phyloP scores from a whole-genome alignment of 2,888 invertebrate genomes.

The Synergus japonicus region DNA sequence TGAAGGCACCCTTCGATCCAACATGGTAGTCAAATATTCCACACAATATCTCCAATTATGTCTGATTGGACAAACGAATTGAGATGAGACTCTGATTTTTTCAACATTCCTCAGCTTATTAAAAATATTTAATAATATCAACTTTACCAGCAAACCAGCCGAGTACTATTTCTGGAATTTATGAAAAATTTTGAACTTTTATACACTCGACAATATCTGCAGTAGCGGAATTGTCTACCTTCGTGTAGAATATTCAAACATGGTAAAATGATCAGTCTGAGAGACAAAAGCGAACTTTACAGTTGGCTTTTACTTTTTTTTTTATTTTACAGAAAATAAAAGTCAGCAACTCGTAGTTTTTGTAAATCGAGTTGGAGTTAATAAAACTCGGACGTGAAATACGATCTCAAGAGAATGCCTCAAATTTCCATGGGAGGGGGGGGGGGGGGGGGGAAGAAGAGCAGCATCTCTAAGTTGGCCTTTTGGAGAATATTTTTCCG shows the following conservation, averaged over 20 bases:
- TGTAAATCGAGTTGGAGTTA: constrained; percentile 13
- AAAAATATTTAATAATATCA: not conserved
- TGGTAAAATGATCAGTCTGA: not conserved
- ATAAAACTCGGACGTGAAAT: constrained; percentile 5
- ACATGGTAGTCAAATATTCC: constrained; percentile 46
- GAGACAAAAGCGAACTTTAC: constrained; percentile 6
- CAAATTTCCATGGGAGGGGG: not conserved
- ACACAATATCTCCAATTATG: constrained; percentile 52
- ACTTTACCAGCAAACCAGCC: no score
- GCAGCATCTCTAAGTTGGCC: not conserved
- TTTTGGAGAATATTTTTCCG: constrained; percentile 4
- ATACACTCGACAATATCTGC: no score
- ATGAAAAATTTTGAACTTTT: no score
- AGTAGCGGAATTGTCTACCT: no score
- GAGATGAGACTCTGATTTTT: constrained; percentile 35
- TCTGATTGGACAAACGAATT: constrained; percentile 53
- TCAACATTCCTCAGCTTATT: not conserved
- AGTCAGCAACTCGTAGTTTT: not conserved
- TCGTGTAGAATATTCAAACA: no score
- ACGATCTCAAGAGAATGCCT: not conserved
- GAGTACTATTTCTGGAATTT: no score
- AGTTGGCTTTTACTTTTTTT: no score
- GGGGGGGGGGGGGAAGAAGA: not conserved
- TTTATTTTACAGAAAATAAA: not conserved
- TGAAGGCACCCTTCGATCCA: constrained; percentile 45